Evolutionary conservation across 2,888 invertebrate species (phyloP).

Genomic region (Lasiommata megera): DNA sequence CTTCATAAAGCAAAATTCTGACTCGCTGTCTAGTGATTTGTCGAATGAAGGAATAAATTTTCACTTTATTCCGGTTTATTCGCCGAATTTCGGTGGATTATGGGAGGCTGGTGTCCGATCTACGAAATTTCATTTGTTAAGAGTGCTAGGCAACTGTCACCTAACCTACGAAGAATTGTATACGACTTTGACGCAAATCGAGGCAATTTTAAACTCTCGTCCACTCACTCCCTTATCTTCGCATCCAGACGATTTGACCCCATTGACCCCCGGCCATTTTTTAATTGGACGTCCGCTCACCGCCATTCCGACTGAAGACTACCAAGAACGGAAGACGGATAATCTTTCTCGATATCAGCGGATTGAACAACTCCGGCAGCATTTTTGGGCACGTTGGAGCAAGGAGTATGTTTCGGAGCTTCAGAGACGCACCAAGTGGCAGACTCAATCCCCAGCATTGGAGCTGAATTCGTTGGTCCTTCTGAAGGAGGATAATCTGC

Average conservation of each 20-base stretch:
- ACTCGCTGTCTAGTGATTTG: background rate
- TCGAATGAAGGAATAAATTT: constrained; percentile 21
- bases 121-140: constrained; percentile 16
- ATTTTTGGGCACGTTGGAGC: no score
- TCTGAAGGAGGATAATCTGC: no score
- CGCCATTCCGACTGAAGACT: constrained; percentile 1
- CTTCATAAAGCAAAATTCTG: background rate
- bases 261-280: constrained; percentile 33
- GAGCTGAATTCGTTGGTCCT: no score
- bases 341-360: no score
- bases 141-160: constrained; percentile 4
- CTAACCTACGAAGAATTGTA: constrained; percentile 31
- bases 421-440: no score
- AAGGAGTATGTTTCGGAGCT: no score
- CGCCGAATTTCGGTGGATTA: constrained; percentile 15
- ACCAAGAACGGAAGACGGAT: background rate
- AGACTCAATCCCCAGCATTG: no score
- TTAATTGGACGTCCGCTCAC: constrained; percentile 30
- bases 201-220: constrained; percentile 21
- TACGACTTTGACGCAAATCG: constrained; percentile 28
- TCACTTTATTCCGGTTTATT: constrained; percentile 26
- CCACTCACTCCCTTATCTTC: constrained; percentile 1
- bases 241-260: constrained; percentile 19
- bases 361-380: no score
- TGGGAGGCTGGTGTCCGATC: constrained; percentile 30